phyloP scores from a whole-genome alignment of 2,797 vertebrate genomes.

The Coranthus polyacanthus region DNA sequence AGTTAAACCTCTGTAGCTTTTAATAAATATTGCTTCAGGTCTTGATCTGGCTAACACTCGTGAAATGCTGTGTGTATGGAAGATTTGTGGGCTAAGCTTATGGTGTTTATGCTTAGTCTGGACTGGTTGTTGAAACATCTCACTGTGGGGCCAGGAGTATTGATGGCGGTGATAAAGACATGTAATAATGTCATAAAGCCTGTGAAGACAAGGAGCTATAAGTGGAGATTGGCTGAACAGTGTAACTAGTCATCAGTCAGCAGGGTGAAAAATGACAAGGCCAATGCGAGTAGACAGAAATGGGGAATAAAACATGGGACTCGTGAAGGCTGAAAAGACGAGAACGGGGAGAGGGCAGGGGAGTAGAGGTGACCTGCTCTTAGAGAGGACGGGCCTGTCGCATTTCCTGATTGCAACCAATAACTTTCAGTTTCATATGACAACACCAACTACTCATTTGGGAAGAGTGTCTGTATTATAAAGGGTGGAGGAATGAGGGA shows the following conservation, averaged over 20 bases:
- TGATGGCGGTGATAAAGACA: constrained; percentile 81
- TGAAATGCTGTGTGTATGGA: constrained; percentile 41
- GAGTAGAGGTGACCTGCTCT: constrained; percentile 70
- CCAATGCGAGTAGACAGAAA: constrained; percentile 71
- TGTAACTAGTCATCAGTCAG: constrained; percentile 77
- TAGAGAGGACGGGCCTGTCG: constrained; percentile 62
- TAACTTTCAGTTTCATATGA: constrained; percentile 81
- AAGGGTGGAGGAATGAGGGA: constrained; percentile 42
- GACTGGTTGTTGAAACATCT: constrained; percentile 49
- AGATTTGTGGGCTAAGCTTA: constrained; percentile 53
- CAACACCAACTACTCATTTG: constrained; percentile 76
- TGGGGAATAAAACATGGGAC: constrained; percentile 72
- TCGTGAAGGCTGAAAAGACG: constrained; percentile 58
- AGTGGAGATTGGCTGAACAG: constrained; percentile 71
- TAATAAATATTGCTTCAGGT: constrained; percentile 36
- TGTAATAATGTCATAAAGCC: constrained; percentile 80
- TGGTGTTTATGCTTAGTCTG: constrained; percentile 49
- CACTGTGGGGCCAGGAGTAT: constrained; percentile 63
- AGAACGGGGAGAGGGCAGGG: constrained; percentile 53
- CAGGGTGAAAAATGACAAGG: constrained; percentile 72
- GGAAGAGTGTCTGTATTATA: constrained; percentile 64
- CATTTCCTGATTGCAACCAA: constrained; percentile 80
- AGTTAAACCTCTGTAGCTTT: constrained; percentile 25
- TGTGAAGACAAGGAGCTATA: constrained; percentile 70
- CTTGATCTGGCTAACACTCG: constrained; percentile 29